These are phyloP conservation scores for Thamnophis sirtalis DNA, from an alignment of 2,113 vertebrate genomes.

Conservation along the genomic window DNA sequence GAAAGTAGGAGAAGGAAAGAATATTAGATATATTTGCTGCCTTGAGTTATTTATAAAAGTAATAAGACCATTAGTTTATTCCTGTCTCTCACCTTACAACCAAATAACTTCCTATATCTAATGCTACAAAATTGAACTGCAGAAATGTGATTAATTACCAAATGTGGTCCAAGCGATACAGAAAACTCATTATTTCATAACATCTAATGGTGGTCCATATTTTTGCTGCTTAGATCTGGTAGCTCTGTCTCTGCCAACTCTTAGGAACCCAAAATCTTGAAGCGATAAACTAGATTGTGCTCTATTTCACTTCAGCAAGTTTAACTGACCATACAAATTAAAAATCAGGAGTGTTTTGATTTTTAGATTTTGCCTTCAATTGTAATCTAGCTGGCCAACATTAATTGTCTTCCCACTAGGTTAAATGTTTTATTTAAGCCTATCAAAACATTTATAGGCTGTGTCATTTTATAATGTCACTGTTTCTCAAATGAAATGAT, in stretches of 20 bases:
- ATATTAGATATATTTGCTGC: background rate
- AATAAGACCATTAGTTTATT: background rate
- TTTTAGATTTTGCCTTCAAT: background rate
- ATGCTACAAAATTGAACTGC: background rate
- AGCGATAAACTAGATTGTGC: background rate
- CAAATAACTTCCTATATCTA: background rate
- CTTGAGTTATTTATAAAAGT: background rate
- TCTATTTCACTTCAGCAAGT: background rate
- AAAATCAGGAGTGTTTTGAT: background rate
- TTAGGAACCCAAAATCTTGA: background rate
- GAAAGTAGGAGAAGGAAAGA: background rate
- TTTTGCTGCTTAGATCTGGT: background rate
- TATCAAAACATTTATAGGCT: background rate
- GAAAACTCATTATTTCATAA: background rate
- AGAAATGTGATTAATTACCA: background rate
- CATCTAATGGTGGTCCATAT: background rate
- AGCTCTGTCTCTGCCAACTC: background rate
- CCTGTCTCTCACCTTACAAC: background rate
- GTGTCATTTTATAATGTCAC: background rate
- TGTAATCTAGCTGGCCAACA: background rate
- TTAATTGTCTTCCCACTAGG: background rate
- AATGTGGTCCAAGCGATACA: background rate
- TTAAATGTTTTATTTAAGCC: background rate
- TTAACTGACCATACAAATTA: background rate
- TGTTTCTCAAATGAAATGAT: background rate